Evolutionary conservation across 1,140 invertebrate genomes (phyloP).

Genomic region (Aphelinus certus): DNA sequence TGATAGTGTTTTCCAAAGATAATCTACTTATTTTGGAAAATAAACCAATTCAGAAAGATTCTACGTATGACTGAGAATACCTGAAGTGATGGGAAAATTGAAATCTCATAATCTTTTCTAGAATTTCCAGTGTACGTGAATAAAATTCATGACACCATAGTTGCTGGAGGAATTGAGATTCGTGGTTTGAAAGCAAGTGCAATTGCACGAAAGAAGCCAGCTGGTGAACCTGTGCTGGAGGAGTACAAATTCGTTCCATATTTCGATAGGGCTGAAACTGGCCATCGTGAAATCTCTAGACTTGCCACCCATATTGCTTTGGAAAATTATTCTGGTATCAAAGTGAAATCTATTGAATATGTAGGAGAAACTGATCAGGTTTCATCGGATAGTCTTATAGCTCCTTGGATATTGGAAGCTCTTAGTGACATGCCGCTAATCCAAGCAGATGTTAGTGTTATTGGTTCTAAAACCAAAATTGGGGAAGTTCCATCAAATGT

Average conservation of each 20-base stretch:
- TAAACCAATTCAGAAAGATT: too few relatives aligned
- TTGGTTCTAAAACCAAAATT: conserved; percentile 55
- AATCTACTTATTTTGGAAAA: too few relatives aligned
- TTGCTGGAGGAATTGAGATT: conserved; percentile 82
- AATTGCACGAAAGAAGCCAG: conserved; percentile 74
- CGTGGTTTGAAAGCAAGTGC: conserved; percentile 82
- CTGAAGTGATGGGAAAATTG: background rate
- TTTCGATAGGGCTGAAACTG: conserved; percentile 29
- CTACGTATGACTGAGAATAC: too few relatives aligned
- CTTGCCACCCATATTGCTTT: conserved; percentile 75
- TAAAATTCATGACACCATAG: conserved; percentile 58
- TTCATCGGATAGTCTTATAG: conserved; percentile 58
- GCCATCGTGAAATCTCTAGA: conserved; percentile 60
- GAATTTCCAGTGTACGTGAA: conserved; percentile 63
- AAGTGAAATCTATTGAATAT: conserved; percentile 77
- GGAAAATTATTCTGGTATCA: conserved; percentile 76
- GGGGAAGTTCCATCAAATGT: conserved; percentile 62
- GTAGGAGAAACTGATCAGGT: conserved; percentile 67
- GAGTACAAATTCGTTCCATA: conserved; percentile 75
- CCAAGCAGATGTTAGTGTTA: conserved; percentile 52
- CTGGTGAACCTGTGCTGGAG: conserved; percentile 75
- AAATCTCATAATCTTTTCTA: conserved; percentile 27
- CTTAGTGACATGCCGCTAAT: conserved; percentile 71
- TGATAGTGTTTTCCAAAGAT: too few relatives aligned
- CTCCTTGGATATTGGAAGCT: conserved; percentile 66